Conservation (phyloP, 92 coral and sea anemone species). For the Epizoanthus fatuus region DNA sequence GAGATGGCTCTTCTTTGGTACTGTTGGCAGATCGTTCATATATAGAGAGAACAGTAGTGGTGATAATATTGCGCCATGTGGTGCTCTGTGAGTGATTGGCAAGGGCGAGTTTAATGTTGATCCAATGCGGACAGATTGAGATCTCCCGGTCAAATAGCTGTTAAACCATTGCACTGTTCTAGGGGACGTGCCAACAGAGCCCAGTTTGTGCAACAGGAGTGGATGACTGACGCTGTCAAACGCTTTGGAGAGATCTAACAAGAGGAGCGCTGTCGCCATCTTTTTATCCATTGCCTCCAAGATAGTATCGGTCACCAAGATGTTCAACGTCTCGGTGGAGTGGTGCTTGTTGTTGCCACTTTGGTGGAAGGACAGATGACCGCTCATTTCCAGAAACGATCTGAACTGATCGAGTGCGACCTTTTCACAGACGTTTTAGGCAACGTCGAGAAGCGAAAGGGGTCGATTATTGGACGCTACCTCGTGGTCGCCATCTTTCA, state of each 20-base stretch:
- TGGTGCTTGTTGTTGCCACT: too few species aligned
- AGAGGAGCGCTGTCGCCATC: constrained; percentile 17
- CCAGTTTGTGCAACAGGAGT: constrained; percentile 21
- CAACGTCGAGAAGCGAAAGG: too few species aligned
- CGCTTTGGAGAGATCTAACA: constrained; percentile 54
- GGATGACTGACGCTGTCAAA: constrained; percentile 56
- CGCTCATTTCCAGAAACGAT: too few species aligned
- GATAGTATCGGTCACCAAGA: constrained; percentile 4
- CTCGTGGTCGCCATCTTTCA: too few species aligned
- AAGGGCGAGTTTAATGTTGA: constrained; percentile 49
- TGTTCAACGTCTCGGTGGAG: constrained; percentile 35
- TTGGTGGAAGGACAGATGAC: too few species aligned
- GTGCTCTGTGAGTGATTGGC: constrained; percentile 73
- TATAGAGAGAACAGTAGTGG: constrained; percentile 70
- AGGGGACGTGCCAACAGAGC: constrained; percentile 2
- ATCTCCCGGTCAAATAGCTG: constrained; percentile 51
- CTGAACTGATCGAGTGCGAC: too few species aligned
- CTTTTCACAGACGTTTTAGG: too few species aligned
- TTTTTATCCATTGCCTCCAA: constrained; percentile 56
- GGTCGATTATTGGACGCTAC: too few species aligned
- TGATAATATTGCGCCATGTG: constrained; percentile 69
- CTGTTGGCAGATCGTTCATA: constrained; percentile 52
- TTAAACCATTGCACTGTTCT: constrained; percentile 27
- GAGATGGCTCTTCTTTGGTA: constrained; percentile 35
- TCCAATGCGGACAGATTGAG: constrained; percentile 63